A percentile compares a stretch with the other conserved stretches of the same genome.
These are phyloP conservation scores for Spinibarbus caldwelli DNA, from an alignment of 2,797 vertebrate genomes.

Conservation along the genomic window DNA sequence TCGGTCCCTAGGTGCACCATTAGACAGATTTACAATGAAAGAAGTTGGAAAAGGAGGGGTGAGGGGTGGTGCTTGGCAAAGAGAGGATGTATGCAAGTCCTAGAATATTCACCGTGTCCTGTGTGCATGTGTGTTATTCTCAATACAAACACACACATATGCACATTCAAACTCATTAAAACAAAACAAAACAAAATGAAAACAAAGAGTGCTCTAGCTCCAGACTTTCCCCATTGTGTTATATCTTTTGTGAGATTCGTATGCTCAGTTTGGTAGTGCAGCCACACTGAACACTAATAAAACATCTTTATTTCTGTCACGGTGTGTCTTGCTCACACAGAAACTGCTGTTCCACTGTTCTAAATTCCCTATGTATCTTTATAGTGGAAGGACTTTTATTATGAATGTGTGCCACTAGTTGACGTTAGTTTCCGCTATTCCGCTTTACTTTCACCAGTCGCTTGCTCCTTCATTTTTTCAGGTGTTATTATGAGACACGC, in stretches of 20 bases:
- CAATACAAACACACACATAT: constrained; percentile 2
- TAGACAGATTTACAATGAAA: constrained; percentile 71
- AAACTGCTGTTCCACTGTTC: neutral
- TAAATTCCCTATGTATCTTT: too few relatives aligned
- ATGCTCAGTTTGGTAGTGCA: constrained; percentile 13
- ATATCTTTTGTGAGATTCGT: neutral
- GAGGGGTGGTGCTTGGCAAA: constrained; percentile 19
- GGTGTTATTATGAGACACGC: too few relatives aligned
- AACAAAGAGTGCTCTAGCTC: neutral
- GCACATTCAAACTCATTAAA: constrained; percentile 44
- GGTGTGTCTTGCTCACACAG: neutral
- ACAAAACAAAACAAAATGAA: constrained; percentile 22
- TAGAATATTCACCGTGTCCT: constrained; percentile 29
- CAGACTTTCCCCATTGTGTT: neutral
- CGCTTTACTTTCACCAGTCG: too few relatives aligned
- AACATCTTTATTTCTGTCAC: neutral
- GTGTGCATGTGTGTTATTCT: constrained; percentile 3
- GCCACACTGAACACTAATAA: constrained; percentile 3
- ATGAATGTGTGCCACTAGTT: too few relatives aligned
- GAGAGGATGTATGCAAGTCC: constrained; percentile 18
- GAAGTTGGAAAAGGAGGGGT: constrained; percentile 58
- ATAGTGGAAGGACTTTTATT: too few relatives aligned
- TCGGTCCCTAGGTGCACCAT: constrained; percentile 78
- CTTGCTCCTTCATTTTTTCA: too few relatives aligned
- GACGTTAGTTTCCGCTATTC: too few relatives aligned